Base-by-base conservation (phyloP, 2,797 vertebrate species). In the Esox masquinongy region DNA sequence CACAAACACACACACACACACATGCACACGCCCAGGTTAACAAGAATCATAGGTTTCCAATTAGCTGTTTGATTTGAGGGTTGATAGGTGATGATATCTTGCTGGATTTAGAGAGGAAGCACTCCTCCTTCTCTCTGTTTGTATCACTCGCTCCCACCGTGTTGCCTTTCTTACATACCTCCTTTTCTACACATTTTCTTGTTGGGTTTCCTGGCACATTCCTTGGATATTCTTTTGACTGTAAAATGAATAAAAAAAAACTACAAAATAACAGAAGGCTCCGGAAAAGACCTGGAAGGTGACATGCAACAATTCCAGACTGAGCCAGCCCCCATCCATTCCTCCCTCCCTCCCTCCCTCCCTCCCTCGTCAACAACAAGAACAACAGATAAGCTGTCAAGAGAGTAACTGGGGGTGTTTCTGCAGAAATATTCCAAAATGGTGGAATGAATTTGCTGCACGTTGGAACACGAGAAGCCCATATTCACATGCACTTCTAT, bases 211-310 rank as follows among this genome's bases (percentile, higher is more conserved):
- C 97, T 96, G 95, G 97, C 95, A 96, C 98, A 99, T 98, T 99
- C 98, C 98, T 99, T 99, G 96, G 98, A 99, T 99, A 99, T 99
- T 98, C 98, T 97, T 95, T 99, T 99, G 97, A 99, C 97, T 99
- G 98, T 96, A 97, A 98, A 99, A 97, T 98, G 97, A 99, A 99
- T 98, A 96, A 94, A 97, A 94, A 96, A 92, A 99, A 95, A 99
- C 98, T 99, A 96, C 97, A 99, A 98, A 99, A 99, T 99, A 99
- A 99, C 97, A 99, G 95, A 92, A 97, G 95, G 94, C 96, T 98
- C 96, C 95, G 95, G 85, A 91, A 95, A 95, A 92, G 85, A 88
- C 90, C 88, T 56, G 53, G 90, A 94, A 95, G 92, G 91, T 91
- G 87, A 93, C 98, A 99, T 99, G 97, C 97, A 99, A 96, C 94